Evolutionary conservation across 2,888 invertebrate species (phyloP).

Genomic region (Polyploca ridens): DNA sequence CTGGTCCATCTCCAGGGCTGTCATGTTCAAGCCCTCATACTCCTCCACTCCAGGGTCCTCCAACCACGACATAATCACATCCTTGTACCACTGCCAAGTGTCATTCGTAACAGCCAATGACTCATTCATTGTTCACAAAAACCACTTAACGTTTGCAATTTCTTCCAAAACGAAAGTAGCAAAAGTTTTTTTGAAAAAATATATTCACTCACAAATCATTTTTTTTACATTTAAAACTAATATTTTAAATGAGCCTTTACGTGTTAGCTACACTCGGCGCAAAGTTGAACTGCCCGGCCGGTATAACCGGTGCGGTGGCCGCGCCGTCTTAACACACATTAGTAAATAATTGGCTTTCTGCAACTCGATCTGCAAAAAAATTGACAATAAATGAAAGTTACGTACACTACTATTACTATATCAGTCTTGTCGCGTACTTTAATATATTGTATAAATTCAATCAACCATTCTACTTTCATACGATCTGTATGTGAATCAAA

Average conservation of each 20-base stretch:
- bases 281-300: slow-evolving; percentile 37
- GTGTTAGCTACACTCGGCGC: slow-evolving; percentile 26
- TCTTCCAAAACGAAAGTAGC: slow-evolving; percentile 39
- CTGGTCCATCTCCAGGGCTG: slow-evolving; percentile 86
- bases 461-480: too few species aligned
- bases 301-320: slow-evolving; percentile 46
- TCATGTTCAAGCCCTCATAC: slow-evolving; percentile 83
- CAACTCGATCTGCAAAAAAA: slow-evolving; percentile 55
- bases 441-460: too few species aligned
- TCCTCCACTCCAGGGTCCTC: slow-evolving; percentile 82
- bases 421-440: slow-evolving; percentile 29
- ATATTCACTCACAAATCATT: slow-evolving; percentile 33
- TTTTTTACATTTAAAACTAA: slow-evolving; percentile 22
- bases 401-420: slow-evolving; percentile 19
- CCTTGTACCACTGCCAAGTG: slow-evolving; percentile 74
- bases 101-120: slow-evolving; percentile 54
- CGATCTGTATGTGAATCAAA: too few species aligned
- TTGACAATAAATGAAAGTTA: slow-evolving; percentile 61
- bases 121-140: slow-evolving; percentile 61
- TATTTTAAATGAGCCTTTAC: slow-evolving; percentile 30
- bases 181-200: slow-evolving; percentile 34
- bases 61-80: slow-evolving; percentile 80
- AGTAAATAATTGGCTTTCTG: slow-evolving; percentile 67
- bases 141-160: slow-evolving; percentile 36
- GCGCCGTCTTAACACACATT: slow-evolving; percentile 35